phyloP scores from a whole-genome alignment of 2,113 vertebrate genomes.

The Oryzias javanicus region DNA sequence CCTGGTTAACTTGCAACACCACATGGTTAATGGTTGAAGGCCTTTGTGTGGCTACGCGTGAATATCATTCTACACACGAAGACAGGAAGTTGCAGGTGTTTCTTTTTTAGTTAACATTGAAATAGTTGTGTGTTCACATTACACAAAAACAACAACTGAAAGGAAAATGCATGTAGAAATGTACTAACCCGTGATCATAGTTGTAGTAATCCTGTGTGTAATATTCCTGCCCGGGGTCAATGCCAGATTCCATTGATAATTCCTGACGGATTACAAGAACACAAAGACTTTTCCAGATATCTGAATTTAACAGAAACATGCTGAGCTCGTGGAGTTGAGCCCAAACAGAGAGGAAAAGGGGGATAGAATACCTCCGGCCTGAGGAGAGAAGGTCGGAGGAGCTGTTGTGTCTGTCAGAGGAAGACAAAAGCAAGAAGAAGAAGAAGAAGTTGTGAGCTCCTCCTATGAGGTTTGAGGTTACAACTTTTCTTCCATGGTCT shows the following conservation, averaged over 20 bases:
- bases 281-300: constrained; percentile 19
- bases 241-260: constrained; percentile 96
- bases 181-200: constrained; percentile 94
- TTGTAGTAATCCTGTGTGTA: constrained; percentile 97
- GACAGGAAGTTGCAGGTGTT: no score
- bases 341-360: constrained; percentile 14
- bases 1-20: no score
- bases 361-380: constrained; percentile 88
- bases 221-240: constrained; percentile 97
- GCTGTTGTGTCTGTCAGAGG: constrained; percentile 86
- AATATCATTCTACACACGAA: no score
- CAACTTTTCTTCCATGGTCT: no score
- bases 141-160: neutral
- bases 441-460: constrained; percentile 27
- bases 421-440: constrained; percentile 36
- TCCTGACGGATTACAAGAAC: constrained; percentile 77
- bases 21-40: no score
- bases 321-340: neutral
- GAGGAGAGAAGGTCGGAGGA: constrained; percentile 92
- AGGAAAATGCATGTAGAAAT: neutral
- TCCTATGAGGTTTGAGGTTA: neutral
- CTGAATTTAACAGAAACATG: neutral
- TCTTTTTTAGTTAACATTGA: no score
- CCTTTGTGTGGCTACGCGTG: no score
- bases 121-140: neutral